Conservation (phyloP, 1,140 invertebrate genomes). For the Cardiocondyla obscurior region DNA sequence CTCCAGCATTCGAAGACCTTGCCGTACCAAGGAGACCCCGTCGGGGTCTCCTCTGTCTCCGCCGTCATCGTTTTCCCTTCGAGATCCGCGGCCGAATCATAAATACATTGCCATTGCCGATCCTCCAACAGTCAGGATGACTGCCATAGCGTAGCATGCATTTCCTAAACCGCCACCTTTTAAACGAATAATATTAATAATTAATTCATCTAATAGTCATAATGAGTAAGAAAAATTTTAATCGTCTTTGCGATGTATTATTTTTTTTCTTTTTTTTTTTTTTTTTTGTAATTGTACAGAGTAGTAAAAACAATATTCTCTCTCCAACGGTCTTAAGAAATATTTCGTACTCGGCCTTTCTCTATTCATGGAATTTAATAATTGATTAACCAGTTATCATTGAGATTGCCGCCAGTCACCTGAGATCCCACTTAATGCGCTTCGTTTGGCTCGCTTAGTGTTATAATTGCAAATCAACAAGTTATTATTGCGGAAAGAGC, state of each 20-base stretch:
- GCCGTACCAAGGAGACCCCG: slow-evolving; percentile 72
- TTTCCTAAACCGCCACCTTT: not conserved
- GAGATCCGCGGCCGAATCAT: slow-evolving; percentile 31
- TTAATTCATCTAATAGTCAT: too few species aligned
- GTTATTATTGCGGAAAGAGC: slow-evolving; percentile 46
- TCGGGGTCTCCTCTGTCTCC: slow-evolving; percentile 56
- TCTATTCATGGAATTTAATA: too few species aligned
- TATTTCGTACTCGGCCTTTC: not conserved
- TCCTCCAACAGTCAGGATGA: not conserved
- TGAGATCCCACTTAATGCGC: not conserved
- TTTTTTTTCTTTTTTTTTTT: too few species aligned
- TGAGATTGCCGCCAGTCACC: not conserved
- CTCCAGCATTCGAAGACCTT: slow-evolving; percentile 75
- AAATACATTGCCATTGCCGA: slow-evolving; percentile 8
- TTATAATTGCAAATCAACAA: slow-evolving; percentile 1
- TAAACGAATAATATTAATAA: not conserved
- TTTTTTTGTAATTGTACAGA: not conserved
- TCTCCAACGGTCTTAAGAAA: not conserved
- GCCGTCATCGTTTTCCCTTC: slow-evolving; percentile 54
- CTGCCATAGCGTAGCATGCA: not conserved
- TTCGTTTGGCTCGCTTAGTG: not conserved
- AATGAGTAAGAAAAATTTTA: not conserved
- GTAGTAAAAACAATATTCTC: not conserved
- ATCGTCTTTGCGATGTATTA: not conserved
- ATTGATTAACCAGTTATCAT: not conserved